Conservation (phyloP, 2,113 vertebrate genomes). For the Prochilodus magdalenae region DNA sequence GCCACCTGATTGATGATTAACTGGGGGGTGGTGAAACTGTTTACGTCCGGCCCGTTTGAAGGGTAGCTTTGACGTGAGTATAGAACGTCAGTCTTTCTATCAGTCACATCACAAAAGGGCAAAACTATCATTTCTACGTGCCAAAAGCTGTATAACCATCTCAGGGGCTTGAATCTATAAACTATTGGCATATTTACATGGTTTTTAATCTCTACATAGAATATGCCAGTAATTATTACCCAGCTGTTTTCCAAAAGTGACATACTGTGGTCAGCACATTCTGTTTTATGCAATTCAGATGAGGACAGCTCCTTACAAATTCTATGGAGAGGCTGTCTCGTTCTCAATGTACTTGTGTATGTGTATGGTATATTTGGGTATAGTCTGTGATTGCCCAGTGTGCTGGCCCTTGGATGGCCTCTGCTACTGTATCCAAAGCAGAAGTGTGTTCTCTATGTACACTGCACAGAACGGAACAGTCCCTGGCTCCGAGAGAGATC, state of each 20-base stretch:
- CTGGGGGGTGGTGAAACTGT: background rate
- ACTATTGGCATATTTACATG: background rate
- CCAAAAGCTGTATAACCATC: background rate
- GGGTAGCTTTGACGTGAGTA: background rate
- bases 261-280: slow-evolving; percentile 10
- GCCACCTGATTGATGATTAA: slow-evolving; percentile 38
- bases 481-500: slow-evolving; percentile 14
- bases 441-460: slow-evolving; percentile 35
- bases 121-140: background rate
- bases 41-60: slow-evolving; percentile 17
- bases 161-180: background rate
- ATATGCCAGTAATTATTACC: background rate
- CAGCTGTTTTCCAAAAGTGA: background rate
- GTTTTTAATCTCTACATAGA: background rate
- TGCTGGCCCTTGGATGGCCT: slow-evolving; percentile 54
- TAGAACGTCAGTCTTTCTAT: slow-evolving; percentile 11
- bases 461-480: slow-evolving; percentile 48
- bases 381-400: background rate
- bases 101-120: slow-evolving; percentile 20
- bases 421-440: slow-evolving; percentile 40
- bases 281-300: slow-evolving; percentile 29
- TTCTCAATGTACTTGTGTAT: background rate
- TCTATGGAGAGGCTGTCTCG: background rate
- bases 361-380: background rate
- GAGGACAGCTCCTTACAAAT: background rate